phyloP scores from a whole-genome alignment of 30 jellyfish, hydroid and myxozoan species.

The Aurelia aurita complex sp. Pacific region DNA sequence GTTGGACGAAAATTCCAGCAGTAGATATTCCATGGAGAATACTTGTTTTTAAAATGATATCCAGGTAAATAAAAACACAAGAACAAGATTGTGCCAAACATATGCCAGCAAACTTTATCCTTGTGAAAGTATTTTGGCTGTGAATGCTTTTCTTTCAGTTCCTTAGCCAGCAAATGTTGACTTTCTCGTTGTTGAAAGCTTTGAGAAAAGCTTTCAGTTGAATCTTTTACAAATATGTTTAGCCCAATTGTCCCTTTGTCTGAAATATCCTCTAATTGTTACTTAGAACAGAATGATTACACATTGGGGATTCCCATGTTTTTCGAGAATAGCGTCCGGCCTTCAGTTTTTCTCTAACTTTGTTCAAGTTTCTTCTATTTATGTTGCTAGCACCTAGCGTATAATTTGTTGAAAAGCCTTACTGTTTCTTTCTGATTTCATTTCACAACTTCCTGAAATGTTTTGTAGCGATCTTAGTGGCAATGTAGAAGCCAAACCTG shows the following conservation, averaged over 20 bases:
- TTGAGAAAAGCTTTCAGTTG: conserved; percentile 66
- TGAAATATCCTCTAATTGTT: conserved; percentile 50
- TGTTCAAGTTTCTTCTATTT: conserved; percentile 14
- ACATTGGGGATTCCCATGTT: conserved; percentile 58
- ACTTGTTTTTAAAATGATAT: too few relatives aligned
- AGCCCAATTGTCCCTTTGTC: conserved; percentile 52
- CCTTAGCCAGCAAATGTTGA: conserved; percentile 76
- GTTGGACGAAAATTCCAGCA: conserved; percentile 36
- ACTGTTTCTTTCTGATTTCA: neutral
- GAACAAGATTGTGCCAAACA: conserved; percentile 27
- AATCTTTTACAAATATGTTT: conserved; percentile 67
- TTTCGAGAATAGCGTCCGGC: conserved; percentile 32
- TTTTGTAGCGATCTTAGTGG: conserved; percentile 4
- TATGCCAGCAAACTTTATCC: conserved; percentile 2
- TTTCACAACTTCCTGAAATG: neutral
- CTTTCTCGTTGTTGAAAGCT: conserved; percentile 9
- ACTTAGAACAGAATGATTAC: conserved; percentile 37
- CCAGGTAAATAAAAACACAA: neutral
- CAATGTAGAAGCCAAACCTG: conserved; percentile 60
- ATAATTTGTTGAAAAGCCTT: conserved; percentile 4
- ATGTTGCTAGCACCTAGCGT: neutral
- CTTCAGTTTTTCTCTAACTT: conserved; percentile 11
- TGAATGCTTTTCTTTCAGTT: conserved; percentile 23
- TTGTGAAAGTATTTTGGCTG: conserved; percentile 19
- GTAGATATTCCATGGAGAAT: neutral